phyloP scores from a whole-genome alignment of 2,113 vertebrate genomes.

The Nyctereutes procyonoides region DNA sequence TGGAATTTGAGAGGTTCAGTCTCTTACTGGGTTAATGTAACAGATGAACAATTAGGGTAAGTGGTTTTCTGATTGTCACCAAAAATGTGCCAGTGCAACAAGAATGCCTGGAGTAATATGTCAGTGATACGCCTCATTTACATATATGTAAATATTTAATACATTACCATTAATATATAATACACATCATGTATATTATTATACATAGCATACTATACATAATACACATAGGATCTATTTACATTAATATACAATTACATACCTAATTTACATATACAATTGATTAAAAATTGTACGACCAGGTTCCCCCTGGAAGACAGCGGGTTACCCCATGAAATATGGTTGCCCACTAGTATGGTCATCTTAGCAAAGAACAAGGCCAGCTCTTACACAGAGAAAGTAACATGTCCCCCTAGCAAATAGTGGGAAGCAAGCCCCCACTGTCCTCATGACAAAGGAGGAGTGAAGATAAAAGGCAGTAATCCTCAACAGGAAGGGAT shows the following conservation, averaged over 20 bases:
- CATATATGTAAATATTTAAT: background rate
- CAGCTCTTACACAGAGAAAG: rapidly evolving
- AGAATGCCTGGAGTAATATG: background rate
- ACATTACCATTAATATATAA: background rate
- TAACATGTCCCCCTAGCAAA: rapidly evolving
- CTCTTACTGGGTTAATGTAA: rapidly evolving
- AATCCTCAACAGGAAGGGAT: rapidly evolving
- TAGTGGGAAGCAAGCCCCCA: background rate
- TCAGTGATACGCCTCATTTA: too few species aligned
- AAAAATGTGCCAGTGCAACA: background rate
- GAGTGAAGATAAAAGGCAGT: too few species aligned
- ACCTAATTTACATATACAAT: background rate
- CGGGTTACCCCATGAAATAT: rapidly evolving
- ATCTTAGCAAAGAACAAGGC: background rate
- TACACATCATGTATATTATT: too few species aligned
- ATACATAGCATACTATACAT: background rate
- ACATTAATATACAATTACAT: background rate
- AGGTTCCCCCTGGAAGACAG: background rate
- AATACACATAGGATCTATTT: background rate
- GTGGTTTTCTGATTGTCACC: too few species aligned
- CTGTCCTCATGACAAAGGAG: rapidly evolving
- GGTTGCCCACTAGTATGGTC: rapidly evolving
- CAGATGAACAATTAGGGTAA: too few species aligned
- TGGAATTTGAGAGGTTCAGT: rapidly evolving
- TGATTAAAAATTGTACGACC: too few species aligned